Evolutionary conservation across 2,797 vertebrate genomes (phyloP).

Genomic region (Cichlasoma orientale): DNA sequence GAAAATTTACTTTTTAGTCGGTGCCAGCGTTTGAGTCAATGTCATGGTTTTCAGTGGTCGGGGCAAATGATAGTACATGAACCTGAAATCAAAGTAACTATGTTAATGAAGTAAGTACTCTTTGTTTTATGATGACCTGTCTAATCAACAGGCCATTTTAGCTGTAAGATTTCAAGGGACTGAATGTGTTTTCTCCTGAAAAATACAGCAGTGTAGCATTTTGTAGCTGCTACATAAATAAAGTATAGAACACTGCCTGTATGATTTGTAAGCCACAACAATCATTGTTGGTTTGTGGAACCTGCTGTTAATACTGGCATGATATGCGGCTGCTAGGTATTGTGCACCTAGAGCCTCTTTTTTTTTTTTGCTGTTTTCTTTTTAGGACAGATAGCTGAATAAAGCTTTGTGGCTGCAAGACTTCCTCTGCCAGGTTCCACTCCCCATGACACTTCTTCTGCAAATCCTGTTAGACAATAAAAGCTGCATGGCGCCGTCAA

Average conservation of each 20-base stretch:
- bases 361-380: neutral
- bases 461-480: slow-evolving; percentile 38
- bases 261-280: neutral
- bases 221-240: neutral
- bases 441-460: slow-evolving; percentile 31
- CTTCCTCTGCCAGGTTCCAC: slow-evolving; percentile 54
- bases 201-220: neutral
- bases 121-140: neutral
- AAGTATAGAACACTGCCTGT: neutral
- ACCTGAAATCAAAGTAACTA: neutral
- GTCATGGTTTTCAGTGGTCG: neutral
- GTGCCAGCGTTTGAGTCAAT: neutral
- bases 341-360: neutral
- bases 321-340: neutral
- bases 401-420: slow-evolving; percentile 21
- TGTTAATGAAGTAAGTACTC: neutral
- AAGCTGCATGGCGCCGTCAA: slow-evolving; percentile 9
- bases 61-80: neutral
- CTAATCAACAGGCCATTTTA: neutral
- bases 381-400: neutral
- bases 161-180: neutral
- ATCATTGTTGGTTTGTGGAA: neutral
- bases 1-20: neutral
- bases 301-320: neutral
- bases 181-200: neutral